Base-by-base conservation (phyloP, 2,113 vertebrate genomes). In the Dipodomys stephensi region DNA sequence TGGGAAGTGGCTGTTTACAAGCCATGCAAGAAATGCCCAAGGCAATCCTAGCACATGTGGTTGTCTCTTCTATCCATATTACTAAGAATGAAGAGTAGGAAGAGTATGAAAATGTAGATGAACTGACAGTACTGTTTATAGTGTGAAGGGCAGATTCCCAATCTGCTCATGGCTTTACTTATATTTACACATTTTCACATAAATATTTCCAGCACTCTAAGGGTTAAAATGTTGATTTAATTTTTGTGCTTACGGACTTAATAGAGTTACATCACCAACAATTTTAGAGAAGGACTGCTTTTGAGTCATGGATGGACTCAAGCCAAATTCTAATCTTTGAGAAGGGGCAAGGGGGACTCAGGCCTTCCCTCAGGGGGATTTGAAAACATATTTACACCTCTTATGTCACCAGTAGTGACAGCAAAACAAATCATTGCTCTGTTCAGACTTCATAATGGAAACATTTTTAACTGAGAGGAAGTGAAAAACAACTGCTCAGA, bases 361-460 rank as follows among this genome's bases (percentile, higher is more conserved):
- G 1, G 44, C 65, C 84, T 15, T 74, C 10, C 89, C 73, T 89
- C 81, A 27, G 73, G 89, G 83, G 60, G 90, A 89, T 84, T 94
- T 69, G 35, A 91, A 94, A 97, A 72, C 88, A 88, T 95, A 92
- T 94, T 97, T 89, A 84, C 39, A 92, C 72, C 57, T 94, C 80
- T 46, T 91, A 77, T 86, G 91, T 95, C 95, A 87, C 93, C 96
- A 96, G 35, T 49, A 94, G 64, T 2, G 30, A 96, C 80, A 94
- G 91, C 67, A 92, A 95, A 92, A 95, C 92, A 95, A 91, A 84
- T 94, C 69, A 94, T 85, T 96, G 91, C 65, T 90, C 64, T 78
- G 25, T 87, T 89, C 65, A 67, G 81, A 94, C 44, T 90, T 68
- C 16, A 39, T 79, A 69, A 91, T 92, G 78, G 46, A 92, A 95